Evolutionary conservation across 2,888 invertebrate species (phyloP).

Genomic region (Ectropis crepuscularia): DNA sequence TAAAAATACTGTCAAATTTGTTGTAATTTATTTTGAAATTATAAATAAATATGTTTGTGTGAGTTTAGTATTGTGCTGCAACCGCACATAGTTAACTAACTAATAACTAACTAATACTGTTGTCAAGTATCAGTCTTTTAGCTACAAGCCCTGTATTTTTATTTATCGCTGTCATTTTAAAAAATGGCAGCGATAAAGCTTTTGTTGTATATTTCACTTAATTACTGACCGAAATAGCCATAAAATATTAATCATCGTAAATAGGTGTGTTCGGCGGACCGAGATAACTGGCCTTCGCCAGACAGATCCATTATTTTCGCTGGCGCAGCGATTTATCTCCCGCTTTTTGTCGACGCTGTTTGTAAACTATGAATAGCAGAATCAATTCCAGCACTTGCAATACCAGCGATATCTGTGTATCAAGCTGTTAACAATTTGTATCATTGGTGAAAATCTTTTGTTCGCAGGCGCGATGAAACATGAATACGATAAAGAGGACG

Average conservation of each 20-base stretch:
- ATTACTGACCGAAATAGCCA: constrained; percentile 11
- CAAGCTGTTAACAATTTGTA: constrained; percentile 43
- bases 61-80: no score
- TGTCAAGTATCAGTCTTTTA: constrained; percentile 44
- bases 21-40: no score
- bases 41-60: no score
- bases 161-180: constrained; percentile 4
- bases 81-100: no score
- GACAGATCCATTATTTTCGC: constrained; percentile 66
- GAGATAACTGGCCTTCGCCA: constrained; percentile 60
- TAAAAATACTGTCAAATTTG: no score
- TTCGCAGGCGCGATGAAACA: constrained; percentile 55
- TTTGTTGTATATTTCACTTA: not conserved
- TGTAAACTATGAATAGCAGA: constrained; percentile 66
- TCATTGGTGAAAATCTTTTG: constrained; percentile 46
- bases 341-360: constrained; percentile 63
- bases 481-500: constrained; percentile 38
- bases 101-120: no score
- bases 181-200: not conserved
- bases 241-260: constrained; percentile 55
- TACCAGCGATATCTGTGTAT: constrained; percentile 45
- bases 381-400: constrained; percentile 57
- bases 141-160: constrained; percentile 38
- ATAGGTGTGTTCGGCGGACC: constrained; percentile 51
- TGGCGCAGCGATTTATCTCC: constrained; percentile 63